Evolutionary conservation across 2,113 vertebrate genomes (phyloP).

Genomic region (Aleadryas rufinucha): DNA sequence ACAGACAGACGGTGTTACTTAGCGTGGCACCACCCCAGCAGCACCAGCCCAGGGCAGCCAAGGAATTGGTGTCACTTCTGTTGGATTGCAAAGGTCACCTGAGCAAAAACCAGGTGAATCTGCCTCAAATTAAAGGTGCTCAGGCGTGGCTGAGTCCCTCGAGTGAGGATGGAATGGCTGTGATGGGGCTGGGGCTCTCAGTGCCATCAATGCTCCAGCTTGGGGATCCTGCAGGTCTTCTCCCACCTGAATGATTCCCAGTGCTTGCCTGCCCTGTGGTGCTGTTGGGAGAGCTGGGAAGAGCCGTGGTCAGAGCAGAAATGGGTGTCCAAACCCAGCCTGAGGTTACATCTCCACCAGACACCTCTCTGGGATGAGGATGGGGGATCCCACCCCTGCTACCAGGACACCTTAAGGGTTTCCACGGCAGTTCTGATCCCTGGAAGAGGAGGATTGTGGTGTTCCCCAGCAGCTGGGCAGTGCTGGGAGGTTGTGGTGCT

Average conservation of each 20-base stretch:
- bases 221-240: neutral
- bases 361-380: neutral
- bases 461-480: neutral
- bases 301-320: neutral
- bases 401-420: neutral
- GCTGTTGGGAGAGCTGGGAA: neutral
- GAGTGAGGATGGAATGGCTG: neutral
- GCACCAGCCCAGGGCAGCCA: neutral
- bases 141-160: neutral
- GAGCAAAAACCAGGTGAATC: neutral
- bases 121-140: neutral
- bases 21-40: neutral
- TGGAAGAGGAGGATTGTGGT: neutral
- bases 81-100: neutral
- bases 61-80: neutral
- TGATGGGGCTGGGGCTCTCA: fast-evolving
- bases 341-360: neutral
- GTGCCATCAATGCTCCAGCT: neutral
- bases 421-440: neutral
- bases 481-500: neutral
- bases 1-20: neutral
- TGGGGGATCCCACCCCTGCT: neutral
- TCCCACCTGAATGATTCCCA: neutral
- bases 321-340: neutral
- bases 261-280: neutral